Evolutionary conservation across 2,113 vertebrate genomes (phyloP), one percentile per base, ranked within the genome.

Genomic region (Lontra canadensis): DNA sequence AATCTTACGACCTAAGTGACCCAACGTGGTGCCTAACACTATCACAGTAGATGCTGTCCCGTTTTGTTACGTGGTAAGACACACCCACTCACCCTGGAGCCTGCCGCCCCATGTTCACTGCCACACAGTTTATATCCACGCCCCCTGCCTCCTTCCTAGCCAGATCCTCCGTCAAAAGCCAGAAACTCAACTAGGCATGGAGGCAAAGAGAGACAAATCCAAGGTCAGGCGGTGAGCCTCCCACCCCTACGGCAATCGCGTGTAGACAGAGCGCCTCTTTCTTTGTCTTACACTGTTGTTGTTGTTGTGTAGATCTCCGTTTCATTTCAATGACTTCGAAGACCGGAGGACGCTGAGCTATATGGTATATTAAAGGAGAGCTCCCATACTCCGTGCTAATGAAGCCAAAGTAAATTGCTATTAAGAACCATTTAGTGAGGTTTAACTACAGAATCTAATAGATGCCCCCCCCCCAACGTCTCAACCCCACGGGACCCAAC

Each of bases 371-470:
- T 93, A 88, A 94, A 98, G 92, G 94, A 47, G 63, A n/a, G 26
- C 81, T 92, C 93, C 89, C 92, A 81, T n/a, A 78, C 74, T 88
- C 95, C 74, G 90, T 85, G 87, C 90, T 96, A 97, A 97, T 96
- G 89, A 97, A 98, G 97, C 44, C 95, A 81, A 96, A 97, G 97
- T 96, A 93, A 96, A 97, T 96, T 65, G 29, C 94, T 96, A 94
- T 96, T 94, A 98, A 95, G 97, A 94, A 95, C 80, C 96, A 97
- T 96, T 98, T 97, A 94, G 86, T 84, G 80, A 93, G 95, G 84
- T 90, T 97, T 98, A 97, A 97, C 94, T 96, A 96, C 89, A 97
- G 95, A 92, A 86, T 96, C 94, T 93, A 90, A 96, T 90, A 97
- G 92, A 96, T 69, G 59, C 3, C 4, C 79, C 86, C 87, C 80